phyloP scores from a whole-genome alignment of 2,797 vertebrate genomes.

The Euphonia xanthogaster region DNA sequence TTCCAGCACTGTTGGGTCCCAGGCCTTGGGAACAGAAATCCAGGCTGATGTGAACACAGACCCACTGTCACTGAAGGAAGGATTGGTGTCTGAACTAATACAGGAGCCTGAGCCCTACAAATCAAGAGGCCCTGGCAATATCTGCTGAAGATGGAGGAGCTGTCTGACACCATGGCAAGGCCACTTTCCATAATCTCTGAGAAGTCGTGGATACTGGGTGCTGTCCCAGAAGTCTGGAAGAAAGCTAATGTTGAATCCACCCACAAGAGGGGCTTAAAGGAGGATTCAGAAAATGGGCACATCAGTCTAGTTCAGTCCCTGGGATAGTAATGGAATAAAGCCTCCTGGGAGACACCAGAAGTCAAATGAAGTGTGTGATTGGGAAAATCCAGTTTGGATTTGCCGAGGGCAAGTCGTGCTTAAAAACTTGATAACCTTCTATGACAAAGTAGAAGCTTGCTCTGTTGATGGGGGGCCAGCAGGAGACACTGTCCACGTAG shows the following conservation, averaged over 20 bases:
- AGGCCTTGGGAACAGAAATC: neutral
- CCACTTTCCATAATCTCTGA: neutral
- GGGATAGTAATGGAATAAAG: neutral
- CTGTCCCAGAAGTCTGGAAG: neutral
- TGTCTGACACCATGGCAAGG: neutral
- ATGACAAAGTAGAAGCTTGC: neutral
- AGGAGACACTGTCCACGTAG: neutral
- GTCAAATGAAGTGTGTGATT: neutral
- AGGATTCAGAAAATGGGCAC: neutral
- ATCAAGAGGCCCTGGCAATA: neutral
- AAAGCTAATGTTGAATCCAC: neutral
- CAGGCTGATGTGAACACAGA: neutral
- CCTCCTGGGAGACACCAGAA: neutral
- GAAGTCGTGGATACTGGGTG: neutral
- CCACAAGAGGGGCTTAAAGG: neutral
- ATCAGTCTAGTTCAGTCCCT: neutral
- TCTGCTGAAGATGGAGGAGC: neutral
- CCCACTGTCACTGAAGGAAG: neutral
- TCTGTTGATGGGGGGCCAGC: neutral
- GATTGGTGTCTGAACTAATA: neutral
- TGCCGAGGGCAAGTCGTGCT: rapidly evolving
- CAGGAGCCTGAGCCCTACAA: neutral
- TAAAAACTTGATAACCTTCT: neutral
- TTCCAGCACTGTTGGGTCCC: neutral
- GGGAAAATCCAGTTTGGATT: neutral